A percentile compares a stretch with the other conserved stretches of the same genome.
Conservation (phyloP, 2,888 invertebrate species). For the Chrysolina oricalcia region DNA sequence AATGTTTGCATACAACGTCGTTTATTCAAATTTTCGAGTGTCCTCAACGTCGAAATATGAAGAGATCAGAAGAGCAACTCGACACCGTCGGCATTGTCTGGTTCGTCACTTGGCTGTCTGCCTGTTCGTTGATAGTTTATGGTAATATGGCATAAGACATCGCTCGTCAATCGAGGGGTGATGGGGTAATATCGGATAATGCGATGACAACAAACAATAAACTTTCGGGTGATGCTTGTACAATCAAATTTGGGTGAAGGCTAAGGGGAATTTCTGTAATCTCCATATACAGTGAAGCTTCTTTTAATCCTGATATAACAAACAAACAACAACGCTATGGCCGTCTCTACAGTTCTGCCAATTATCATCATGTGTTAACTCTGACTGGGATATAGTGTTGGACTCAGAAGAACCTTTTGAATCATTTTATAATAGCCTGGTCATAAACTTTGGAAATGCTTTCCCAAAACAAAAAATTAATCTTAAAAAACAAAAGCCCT, state of each 20-base stretch:
- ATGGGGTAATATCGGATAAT: slow-evolving; percentile 7
- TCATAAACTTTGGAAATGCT: no score
- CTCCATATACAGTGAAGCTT: no score
- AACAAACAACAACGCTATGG: no score
- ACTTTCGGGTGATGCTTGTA: not conserved
- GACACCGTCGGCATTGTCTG: slow-evolving; percentile 46
- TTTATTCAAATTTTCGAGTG: slow-evolving; percentile 60
- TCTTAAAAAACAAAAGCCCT: no score
- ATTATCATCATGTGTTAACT: no score
- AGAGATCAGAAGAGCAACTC: slow-evolving; percentile 48
- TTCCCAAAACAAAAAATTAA: no score
- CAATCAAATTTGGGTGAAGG: not conserved
- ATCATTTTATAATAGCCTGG: no score
- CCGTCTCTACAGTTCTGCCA: no score
- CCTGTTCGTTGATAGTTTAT: not conserved
- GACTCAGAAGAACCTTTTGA: no score
- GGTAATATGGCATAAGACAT: slow-evolving; percentile 11
- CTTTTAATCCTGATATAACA: no score
- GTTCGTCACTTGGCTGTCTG: slow-evolving; percentile 13
- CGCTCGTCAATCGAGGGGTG: not conserved
- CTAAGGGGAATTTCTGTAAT: not conserved
- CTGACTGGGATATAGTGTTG: no score
- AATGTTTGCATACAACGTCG: slow-evolving; percentile 59
- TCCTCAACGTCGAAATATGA: slow-evolving; percentile 56
- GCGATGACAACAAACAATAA: slow-evolving; percentile 2